Evolutionary conservation across 2,888 invertebrate genomes (phyloP), one percentile per base, ranked within the genome.

Genomic region (Periphyllus acericola): DNA sequence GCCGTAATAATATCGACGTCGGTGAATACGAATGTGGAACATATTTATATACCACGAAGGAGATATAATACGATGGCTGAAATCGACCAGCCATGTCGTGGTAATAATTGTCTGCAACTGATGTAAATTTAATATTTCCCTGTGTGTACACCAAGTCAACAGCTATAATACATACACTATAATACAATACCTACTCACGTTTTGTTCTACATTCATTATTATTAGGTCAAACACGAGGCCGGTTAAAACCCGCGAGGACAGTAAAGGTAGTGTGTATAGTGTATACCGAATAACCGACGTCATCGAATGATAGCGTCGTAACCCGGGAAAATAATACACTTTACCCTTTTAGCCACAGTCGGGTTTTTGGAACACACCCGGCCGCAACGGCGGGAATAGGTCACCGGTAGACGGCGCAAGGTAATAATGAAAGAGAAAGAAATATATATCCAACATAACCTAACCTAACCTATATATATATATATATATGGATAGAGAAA

Each of bases 181-280:
- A 79, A 5, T 52, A 60, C 80, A 80, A 60, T 66, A 66, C 60
- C 21, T 80, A 68, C 29, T n/a, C 66, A 80, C 21, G 66, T 80
- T 36, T 80, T 66, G 66, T 82, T 71, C 36, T 82, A 36, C 66
- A 46, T 52, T 76, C 68, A 52, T 83, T 82, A 82, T 82, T 71
- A 83, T 83, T 72, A 83, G 82, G 82, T 83, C 82, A 83, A 83
- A 83, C 82, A 83, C 72, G 82, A 83, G 82, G 72, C 72, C 82
- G 72, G 29, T 66, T 17, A 71, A 32, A 71, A 71, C 71, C 29
- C 29, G 29, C 46, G 40, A 36, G 66, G 40, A 68, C 68, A 21
- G 34, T 60, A 81, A 81, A 81, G 79, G 36, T 71, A 71, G 46
- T 81, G 29, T 81, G 81, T 81, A 21, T 82, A 60, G 46, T 71